phyloP scores from a whole-genome alignment of 1,140 invertebrate genomes.

The Melipona quadrifasciata region DNA sequence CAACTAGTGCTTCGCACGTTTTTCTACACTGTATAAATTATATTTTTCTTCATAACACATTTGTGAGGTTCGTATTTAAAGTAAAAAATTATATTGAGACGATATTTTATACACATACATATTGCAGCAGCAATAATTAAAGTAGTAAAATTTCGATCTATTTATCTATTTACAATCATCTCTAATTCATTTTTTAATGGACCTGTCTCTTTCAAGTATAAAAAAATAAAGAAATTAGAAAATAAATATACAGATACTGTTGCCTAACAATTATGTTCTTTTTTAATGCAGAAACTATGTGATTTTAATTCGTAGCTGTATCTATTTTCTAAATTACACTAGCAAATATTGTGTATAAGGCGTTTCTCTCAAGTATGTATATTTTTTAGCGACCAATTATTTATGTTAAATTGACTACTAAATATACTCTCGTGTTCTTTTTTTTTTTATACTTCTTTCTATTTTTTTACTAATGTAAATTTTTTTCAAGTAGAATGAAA shows the following conservation, averaged over 20 bases:
- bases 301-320: slow-evolving; percentile 22
- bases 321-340: slow-evolving; percentile 39
- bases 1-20: slow-evolving; percentile 21
- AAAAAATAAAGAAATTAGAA: slow-evolving; percentile 26
- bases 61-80: slow-evolving; percentile 22
- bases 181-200: slow-evolving; percentile 9
- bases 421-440: slow-evolving; percentile 11
- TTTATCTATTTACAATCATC: slow-evolving; percentile 46
- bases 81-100: slow-evolving; percentile 42
- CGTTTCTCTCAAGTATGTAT: slow-evolving; percentile 23
- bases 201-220: not conserved
- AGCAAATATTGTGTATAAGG: slow-evolving; percentile 49
- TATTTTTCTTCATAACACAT: slow-evolving; percentile 19
- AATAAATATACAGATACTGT: slow-evolving; percentile 31
- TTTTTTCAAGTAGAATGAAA: slow-evolving; percentile 20
- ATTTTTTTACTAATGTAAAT: slow-evolving; percentile 23
- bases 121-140: slow-evolving; percentile 44
- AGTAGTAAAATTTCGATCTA: slow-evolving; percentile 24
- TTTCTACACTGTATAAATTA: slow-evolving; percentile 38
- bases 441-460: slow-evolving; percentile 1
- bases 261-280: slow-evolving; percentile 20
- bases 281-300: slow-evolving; percentile 27
- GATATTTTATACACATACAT: slow-evolving; percentile 40
- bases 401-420: slow-evolving; percentile 45
- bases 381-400: slow-evolving; percentile 41